Percentiles rank a stretch among this genome's conserved stretches.
Conservation (phyloP, 2,797 vertebrate species). For the Triplophysa bombifrons region DNA sequence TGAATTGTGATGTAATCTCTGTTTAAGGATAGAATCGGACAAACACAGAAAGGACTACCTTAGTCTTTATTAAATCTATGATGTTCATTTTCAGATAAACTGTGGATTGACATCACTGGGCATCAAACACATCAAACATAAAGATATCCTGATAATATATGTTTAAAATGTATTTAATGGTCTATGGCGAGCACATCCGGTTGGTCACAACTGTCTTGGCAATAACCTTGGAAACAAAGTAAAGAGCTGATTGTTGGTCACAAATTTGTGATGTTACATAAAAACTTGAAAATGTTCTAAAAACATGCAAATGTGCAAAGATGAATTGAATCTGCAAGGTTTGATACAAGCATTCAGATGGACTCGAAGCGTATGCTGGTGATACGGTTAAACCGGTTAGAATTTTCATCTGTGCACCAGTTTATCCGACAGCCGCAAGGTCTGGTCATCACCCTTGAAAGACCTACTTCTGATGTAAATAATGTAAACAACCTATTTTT, state of each 20-base stretch:
- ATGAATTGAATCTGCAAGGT: constrained; percentile 28
- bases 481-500: constrained; percentile 84
- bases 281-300: constrained; percentile 25
- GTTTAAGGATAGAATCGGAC: constrained; percentile 38
- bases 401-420: constrained; percentile 31
- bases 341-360: constrained; percentile 34
- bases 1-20: constrained; percentile 35
- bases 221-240: constrained; percentile 58
- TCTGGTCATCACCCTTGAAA: constrained; percentile 64
- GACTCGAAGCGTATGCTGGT: constrained; percentile 33
- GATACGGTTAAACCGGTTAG: constrained; percentile 41
- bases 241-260: constrained; percentile 50
- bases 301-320: constrained; percentile 26
- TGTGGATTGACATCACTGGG: constrained; percentile 42
- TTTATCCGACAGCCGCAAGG: constrained; percentile 63
- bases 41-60: constrained; percentile 27
- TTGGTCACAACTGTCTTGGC: constrained; percentile 52
- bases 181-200: constrained; percentile 32
- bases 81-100: constrained; percentile 41
- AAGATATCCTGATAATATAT: constrained; percentile 37
- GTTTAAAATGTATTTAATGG: constrained; percentile 47
- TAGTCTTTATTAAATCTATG: constrained; percentile 9
- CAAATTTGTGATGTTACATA: constrained; percentile 46
- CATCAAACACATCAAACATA: constrained; percentile 39
- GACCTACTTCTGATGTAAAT: constrained; percentile 81